A percentile compares a stretch with the other conserved stretches of the same genome.
Conservation (phyloP, 1,140 invertebrate species). For the Magallana ariakensis region DNA sequence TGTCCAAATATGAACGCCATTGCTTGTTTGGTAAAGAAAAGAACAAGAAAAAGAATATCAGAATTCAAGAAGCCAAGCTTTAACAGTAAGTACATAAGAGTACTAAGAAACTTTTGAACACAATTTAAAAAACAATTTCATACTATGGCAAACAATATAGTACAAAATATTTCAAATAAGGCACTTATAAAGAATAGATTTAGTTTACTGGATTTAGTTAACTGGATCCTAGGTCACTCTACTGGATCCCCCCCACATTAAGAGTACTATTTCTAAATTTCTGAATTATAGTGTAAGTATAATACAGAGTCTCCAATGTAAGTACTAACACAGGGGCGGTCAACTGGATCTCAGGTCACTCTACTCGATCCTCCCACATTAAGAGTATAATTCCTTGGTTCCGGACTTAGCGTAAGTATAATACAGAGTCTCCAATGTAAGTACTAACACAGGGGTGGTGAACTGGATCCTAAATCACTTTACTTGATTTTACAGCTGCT, state of each 20-base stretch:
- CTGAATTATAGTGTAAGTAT: not conserved
- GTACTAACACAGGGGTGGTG: too few species aligned
- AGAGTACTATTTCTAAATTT: not conserved
- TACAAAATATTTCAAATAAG: not conserved
- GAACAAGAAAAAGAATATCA: slow-evolving; percentile 23
- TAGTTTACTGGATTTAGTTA: not conserved
- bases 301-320: not conserved
- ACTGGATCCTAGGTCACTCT: slow-evolving; percentile 8
- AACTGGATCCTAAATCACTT: slow-evolving; percentile 22
- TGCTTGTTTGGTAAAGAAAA: slow-evolving; percentile 43
- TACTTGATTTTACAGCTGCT: not conserved
- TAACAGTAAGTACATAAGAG: not conserved
- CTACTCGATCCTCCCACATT: not conserved
- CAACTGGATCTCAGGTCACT: not conserved
- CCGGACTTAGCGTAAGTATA: not conserved
- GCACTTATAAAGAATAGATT: not conserved
- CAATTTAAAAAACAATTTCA: not conserved
- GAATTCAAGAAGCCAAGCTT: not conserved
- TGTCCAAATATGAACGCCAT: not conserved
- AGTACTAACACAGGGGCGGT: not conserved
- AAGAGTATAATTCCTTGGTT: not conserved
- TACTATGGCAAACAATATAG: too few species aligned
- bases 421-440: not conserved
- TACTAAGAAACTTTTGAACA: not conserved
- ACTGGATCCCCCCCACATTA: not conserved